phyloP scores from a whole-genome alignment of 2,888 invertebrate genomes.

The Erebia palarica region DNA sequence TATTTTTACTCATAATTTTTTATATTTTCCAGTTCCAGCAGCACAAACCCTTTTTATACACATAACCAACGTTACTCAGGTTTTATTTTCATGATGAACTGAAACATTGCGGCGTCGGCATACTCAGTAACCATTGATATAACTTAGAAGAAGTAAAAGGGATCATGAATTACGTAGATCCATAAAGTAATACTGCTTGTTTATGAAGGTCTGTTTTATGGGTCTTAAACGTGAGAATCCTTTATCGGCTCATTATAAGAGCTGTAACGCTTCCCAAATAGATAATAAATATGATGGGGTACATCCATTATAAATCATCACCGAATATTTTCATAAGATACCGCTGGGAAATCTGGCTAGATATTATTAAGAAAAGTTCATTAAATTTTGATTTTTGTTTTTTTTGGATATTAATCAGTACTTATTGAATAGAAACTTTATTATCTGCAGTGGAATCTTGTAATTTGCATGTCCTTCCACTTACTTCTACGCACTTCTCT shows the following conservation, averaged over 20 bases:
- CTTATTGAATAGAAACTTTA: too few species aligned
- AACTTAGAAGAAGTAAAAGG: constrained; percentile 52
- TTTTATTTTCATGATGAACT: constrained; percentile 17
- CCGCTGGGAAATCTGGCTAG: not conserved
- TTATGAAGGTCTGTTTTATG: constrained; percentile 76
- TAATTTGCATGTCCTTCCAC: too few species aligned
- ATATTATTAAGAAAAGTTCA: not conserved
- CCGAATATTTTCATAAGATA: constrained; percentile 14
- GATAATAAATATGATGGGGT: constrained; percentile 58
- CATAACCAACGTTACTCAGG: not conserved
- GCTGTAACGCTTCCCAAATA: constrained; percentile 63
- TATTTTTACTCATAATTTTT: not conserved
- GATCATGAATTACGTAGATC: constrained; percentile 63
- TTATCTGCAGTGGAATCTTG: too few species aligned
- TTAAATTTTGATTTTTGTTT: not conserved
- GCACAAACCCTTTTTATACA: constrained; percentile 1
- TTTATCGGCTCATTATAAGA: constrained; percentile 69
- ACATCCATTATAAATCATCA: constrained; percentile 44
- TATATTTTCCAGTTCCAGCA: not conserved
- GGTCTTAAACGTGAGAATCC: constrained; percentile 62
- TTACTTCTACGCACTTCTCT: too few species aligned
- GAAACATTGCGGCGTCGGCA: not conserved
- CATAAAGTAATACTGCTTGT: constrained; percentile 75
- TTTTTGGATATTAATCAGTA: too few species aligned
- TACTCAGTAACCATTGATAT: constrained; percentile 26